These are phyloP conservation scores for Schizopygopsis pylzovi DNA, from an alignment of 2,797 vertebrate genomes.

Conservation along the genomic window DNA sequence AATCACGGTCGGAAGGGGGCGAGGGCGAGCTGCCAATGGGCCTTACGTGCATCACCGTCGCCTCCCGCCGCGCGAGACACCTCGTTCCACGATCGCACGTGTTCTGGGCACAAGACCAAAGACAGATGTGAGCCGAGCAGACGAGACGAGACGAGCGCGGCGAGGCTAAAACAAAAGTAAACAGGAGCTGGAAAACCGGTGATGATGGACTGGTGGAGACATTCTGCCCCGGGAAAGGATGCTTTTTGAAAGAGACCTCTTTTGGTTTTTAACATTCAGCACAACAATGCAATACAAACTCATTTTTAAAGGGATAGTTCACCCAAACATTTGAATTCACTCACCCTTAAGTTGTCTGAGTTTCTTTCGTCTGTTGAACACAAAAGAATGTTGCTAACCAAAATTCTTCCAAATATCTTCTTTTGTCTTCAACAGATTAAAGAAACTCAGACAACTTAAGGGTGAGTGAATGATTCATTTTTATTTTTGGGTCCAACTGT, in stretches of 20 bases:
- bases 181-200: background rate
- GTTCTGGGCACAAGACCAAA: constrained; percentile 42
- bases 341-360: no score
- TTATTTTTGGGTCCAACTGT: background rate
- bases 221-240: background rate
- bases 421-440: background rate
- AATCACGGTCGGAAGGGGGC: constrained; percentile 4
- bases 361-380: background rate
- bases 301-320: background rate
- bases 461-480: background rate
- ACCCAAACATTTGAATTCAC: background rate
- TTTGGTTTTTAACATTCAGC: background rate
- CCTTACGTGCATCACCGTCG: background rate
- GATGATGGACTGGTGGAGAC: background rate
- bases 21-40: background rate
- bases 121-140: constrained; percentile 37
- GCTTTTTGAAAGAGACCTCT: background rate
- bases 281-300: background rate
- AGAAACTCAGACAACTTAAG: background rate
- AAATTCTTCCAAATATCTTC: background rate
- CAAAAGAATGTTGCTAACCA: background rate
- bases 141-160: constrained; percentile 3
- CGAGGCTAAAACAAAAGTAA: constrained; percentile 28
- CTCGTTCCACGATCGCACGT: background rate
- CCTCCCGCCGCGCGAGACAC: background rate